Percentiles rank a stretch among this genome's conserved stretches.
phyloP scores from a whole-genome alignment of 2,113 vertebrate genomes.

The Poecile atricapillus region DNA sequence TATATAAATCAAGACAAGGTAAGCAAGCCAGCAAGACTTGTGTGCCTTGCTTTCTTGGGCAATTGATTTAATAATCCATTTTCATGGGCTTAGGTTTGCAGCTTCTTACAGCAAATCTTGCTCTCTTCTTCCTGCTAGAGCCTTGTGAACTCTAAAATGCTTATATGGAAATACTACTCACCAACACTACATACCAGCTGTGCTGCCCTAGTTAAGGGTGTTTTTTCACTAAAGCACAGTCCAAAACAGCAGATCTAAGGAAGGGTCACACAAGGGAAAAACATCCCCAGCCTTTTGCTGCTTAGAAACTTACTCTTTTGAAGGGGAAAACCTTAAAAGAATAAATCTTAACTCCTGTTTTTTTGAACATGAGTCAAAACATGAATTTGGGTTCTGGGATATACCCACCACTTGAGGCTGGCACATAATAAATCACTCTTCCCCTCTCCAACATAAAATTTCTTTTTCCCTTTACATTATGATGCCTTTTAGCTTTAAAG shows the following conservation, averaged over 20 bases:
- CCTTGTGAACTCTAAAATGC: not conserved
- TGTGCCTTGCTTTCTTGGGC: not conserved
- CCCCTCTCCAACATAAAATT: not conserved
- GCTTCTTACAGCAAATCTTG: not conserved
- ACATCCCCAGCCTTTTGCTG: not conserved
- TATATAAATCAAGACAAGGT: not conserved
- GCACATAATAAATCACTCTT: not conserved
- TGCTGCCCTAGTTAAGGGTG: not conserved
- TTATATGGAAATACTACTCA: not conserved
- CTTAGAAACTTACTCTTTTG: not conserved
- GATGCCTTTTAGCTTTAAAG: not conserved
- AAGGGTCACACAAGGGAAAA: not conserved
- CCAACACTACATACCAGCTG: not conserved
- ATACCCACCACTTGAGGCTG: not conserved
- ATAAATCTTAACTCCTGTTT: not conserved
- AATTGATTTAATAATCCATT: not conserved
- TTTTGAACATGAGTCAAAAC: not conserved
- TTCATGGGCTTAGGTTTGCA: not conserved
- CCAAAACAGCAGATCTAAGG: not conserved
- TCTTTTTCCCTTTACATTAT: not conserved
- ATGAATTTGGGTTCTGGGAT: not conserved
- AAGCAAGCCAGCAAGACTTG: not conserved
- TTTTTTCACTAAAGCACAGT: not conserved
- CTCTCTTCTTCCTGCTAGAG: not conserved
- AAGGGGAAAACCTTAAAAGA: not conserved